Conservation (phyloP, 2,888 invertebrate genomes). For the Baronia brevicornis region DNA sequence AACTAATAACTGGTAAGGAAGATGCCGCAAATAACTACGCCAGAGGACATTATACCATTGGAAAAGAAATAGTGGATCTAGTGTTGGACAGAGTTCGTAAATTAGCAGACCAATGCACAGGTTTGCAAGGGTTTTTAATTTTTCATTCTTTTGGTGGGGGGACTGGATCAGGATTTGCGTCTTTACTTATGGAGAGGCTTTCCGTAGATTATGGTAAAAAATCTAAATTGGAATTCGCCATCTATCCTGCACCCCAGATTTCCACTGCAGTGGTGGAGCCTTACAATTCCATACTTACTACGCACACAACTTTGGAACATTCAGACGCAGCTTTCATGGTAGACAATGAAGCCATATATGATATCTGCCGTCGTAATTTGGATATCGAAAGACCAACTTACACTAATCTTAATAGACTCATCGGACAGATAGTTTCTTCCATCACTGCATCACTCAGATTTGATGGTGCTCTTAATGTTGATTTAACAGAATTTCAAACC, state of each 20-base stretch:
- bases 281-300: constrained; percentile 92
- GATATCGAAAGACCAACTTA: constrained; percentile 95
- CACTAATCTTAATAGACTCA: constrained; percentile 95
- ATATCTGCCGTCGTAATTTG: constrained; percentile 89
- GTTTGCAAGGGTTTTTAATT: no score
- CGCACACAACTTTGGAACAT: constrained; percentile 91
- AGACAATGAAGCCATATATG: constrained; percentile 86
- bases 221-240: constrained; percentile 93
- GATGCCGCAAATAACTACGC: constrained; percentile 99
- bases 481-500: constrained; percentile 94
- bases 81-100: constrained; percentile 91
- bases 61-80: constrained; percentile 93
- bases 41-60: constrained; percentile 97
- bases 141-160: constrained; percentile 88
- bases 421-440: constrained; percentile 94
- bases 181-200: constrained; percentile 90
- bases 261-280: constrained; percentile 90
- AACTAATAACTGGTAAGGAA: constrained; percentile 95
- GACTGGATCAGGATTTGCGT: constrained; percentile 93
- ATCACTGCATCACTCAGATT: constrained; percentile 94
- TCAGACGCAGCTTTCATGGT: constrained; percentile 94
- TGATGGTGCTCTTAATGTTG: constrained; percentile 93
- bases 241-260: constrained; percentile 92
- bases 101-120: constrained; percentile 92
- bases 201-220: constrained; percentile 95